Conservation (phyloP, 2,113 vertebrate genomes). For the Tragulus kanchil region DNA sequence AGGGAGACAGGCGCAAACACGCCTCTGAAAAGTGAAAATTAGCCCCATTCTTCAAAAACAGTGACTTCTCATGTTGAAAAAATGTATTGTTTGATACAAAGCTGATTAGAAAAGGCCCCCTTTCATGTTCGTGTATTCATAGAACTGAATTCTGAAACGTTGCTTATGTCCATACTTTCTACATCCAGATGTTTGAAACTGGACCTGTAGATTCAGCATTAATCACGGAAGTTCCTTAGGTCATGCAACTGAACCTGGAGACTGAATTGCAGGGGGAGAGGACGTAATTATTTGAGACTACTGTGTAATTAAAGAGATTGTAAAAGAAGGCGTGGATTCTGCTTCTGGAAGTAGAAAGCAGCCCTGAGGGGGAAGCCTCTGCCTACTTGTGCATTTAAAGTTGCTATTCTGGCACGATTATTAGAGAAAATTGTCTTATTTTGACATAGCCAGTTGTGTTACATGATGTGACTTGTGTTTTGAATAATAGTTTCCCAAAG, state of each 20-base stretch:
- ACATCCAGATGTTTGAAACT: not conserved
- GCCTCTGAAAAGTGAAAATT: not conserved
- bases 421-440: not conserved
- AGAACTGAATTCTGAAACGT: not conserved
- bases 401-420: not conserved
- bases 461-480: not conserved
- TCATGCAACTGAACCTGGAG: not conserved
- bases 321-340: not conserved
- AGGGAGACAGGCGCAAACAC: not conserved
- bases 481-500: not conserved
- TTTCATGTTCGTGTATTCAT: not conserved
- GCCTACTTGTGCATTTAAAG: not conserved
- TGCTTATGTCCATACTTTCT: not conserved
- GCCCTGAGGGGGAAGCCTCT: fast-evolving
- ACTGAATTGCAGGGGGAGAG: too few species aligned
- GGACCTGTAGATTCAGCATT: too few species aligned
- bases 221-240: not conserved
- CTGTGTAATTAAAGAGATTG: not conserved
- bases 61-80: not conserved
- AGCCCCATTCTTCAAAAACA: not conserved
- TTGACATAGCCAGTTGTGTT: not conserved
- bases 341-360: not conserved
- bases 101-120: not conserved
- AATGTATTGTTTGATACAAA: not conserved
- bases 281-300: fast-evolving